Percentiles rank a stretch among this genome's conserved stretches.
Conservation (phyloP, 1,140 invertebrate genomes). For the Radopholus similis region DNA sequence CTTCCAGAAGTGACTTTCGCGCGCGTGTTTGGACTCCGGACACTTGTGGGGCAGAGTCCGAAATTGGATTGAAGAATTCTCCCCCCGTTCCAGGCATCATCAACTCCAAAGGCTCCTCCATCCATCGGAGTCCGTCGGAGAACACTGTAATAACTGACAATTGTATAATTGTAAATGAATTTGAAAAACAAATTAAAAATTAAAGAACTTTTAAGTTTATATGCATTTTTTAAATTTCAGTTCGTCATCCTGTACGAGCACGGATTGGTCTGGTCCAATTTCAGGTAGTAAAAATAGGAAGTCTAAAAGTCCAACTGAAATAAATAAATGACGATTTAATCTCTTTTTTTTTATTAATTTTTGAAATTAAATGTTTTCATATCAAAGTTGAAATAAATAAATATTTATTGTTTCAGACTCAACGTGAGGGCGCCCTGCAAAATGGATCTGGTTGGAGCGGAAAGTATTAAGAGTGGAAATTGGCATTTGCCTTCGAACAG, state of each 20-base stretch:
- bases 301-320: background rate
- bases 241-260: constrained; percentile 60
- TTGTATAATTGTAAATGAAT: background rate
- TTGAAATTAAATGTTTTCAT: background rate
- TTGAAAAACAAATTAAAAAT: background rate
- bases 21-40: constrained; percentile 56
- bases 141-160: constrained; percentile 41
- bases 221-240: background rate
- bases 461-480: constrained; percentile 20
- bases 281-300: constrained; percentile 32
- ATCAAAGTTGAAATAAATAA: background rate
- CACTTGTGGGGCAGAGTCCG: constrained; percentile 53
- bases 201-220: background rate
- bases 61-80: background rate
- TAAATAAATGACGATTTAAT: background rate
- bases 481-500: background rate
- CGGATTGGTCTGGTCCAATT: constrained; percentile 59
- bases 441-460: constrained; percentile 55
- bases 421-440: constrained; percentile 58
- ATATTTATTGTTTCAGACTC: constrained; percentile 34
- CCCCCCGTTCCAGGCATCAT: constrained; percentile 16
- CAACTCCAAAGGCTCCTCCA: constrained; percentile 47
- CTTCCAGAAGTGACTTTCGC: constrained; percentile 48
- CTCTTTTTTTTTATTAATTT: background rate
- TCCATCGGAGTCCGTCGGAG: constrained; percentile 55